Base-by-base conservation (phyloP, 2,888 invertebrate genomes). In the Ceratothoa steindachneri region DNA sequence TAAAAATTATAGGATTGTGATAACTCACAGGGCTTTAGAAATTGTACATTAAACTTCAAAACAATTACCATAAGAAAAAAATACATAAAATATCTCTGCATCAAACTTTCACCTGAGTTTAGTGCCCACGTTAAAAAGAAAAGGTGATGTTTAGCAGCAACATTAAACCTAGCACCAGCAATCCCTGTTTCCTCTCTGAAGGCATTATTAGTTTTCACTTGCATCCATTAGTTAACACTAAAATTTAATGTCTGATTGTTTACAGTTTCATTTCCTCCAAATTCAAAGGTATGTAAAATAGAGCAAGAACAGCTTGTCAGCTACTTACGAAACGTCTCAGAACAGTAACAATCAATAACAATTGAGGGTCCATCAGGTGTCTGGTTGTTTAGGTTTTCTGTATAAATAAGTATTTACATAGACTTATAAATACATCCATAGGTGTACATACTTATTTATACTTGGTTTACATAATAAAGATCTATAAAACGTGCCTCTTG, bases 101-200 rank as follows among this genome's bases (percentile, higher is more conserved):
- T 41, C 41, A 41, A 41, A 41, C 41, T 41, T 41, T 15, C 41
- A 41, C 41, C 41, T 41, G 41, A 41, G 41, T 41, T 41, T 41
- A 41, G 41, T 41, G 41, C 41, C 41, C 41, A 41, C 41, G 41
- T 41, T 41, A 41, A 41, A 41, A 41, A 51, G 24, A 60, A 60
- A 55, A 60, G 27, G 12, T 15, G 24, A 12, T n/a, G n/a, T 60
- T 60, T 60, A 60, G 60, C 60, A 60, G 60, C 60, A 24, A 60
- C 60, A 60, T 60, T 60, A 60, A 60, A 1, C 60, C 60, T 60
- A 60, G 60, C 60, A 60, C 60, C 60, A 60, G 60, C 60, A 24
- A 24, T 60, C 2, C 2, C 24, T 7, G 27, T 60, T 60, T 60
- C 2, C 27, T 60, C 60, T 60, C 9, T 60, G 60, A 41, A 41